These are phyloP conservation scores for Thomomys bottae DNA, from an alignment of 2,113 vertebrate species.

Conservation along the genomic window DNA sequence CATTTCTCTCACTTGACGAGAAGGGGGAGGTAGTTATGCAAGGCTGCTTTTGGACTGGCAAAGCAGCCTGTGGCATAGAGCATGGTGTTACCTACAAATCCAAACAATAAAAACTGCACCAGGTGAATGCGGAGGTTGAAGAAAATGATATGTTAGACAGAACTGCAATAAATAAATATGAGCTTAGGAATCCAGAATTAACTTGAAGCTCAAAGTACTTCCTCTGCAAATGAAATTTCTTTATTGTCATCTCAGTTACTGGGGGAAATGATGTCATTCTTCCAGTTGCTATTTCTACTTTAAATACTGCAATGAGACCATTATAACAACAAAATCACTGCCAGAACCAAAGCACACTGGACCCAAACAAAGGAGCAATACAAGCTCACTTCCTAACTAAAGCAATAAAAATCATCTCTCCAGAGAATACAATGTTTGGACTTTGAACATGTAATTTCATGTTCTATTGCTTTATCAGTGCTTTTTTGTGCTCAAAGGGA, in stretches of 20 bases:
- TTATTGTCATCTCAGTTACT: constrained; percentile 43
- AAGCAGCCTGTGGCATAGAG: neutral
- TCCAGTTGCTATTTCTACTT: constrained; percentile 61
- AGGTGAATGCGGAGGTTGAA: neutral
- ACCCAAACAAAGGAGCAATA: constrained; percentile 29
- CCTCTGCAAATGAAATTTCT: constrained; percentile 39
- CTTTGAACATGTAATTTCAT: constrained; percentile 51
- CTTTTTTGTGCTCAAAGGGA: neutral
- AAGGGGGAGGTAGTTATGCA: neutral
- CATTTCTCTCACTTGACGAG: neutral
- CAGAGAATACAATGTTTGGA: constrained; percentile 32
- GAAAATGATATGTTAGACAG: neutral
- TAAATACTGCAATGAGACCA: constrained; percentile 57
- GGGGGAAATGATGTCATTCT: constrained; percentile 58
- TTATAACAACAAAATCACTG: constrained; percentile 59
- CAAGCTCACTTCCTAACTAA: constrained; percentile 20
- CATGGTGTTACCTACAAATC: neutral
- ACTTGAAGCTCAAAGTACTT: constrained; percentile 9
- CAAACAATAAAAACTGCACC: neutral
- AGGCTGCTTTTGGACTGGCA: neutral
- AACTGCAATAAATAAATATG: constrained; percentile 14
- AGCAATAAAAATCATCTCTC: constrained; percentile 58
- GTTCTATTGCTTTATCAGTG: constrained; percentile 38
- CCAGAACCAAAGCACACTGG: constrained; percentile 38
- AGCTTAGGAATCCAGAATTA: neutral